Evolutionary conservation across 2,113 vertebrate genomes (phyloP).

Genomic region (Pseudorectes ferrugineus): DNA sequence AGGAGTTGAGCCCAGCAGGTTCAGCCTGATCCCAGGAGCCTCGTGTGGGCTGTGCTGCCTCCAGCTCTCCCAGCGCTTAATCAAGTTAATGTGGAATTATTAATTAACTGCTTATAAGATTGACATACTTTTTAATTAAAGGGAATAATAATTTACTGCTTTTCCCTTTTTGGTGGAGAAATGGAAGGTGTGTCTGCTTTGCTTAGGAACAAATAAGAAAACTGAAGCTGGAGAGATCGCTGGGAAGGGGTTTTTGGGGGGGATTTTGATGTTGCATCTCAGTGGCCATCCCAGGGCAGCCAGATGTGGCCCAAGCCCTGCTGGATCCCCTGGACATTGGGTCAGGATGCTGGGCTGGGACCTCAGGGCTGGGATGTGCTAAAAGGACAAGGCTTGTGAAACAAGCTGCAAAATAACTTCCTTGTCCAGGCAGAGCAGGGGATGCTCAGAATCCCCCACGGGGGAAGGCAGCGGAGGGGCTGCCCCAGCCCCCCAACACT

Average conservation of each 20-base stretch:
- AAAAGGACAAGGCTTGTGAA: background rate
- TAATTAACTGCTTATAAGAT: constrained; percentile 1
- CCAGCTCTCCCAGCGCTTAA: background rate
- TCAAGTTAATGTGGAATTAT: background rate
- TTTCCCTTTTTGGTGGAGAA: background rate
- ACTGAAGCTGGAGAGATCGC: background rate
- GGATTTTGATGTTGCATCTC: background rate
- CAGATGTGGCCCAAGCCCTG: background rate
- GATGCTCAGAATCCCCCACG: rapidly evolving
- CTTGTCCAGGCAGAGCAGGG: background rate
- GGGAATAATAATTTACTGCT: background rate
- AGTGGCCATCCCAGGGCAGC: background rate
- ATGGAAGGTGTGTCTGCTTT: background rate
- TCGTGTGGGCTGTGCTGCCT: rapidly evolving
- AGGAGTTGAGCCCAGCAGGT: background rate
- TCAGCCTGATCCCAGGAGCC: rapidly evolving
- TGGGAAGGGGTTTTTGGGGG: background rate
- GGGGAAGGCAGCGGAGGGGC: rapidly evolving
- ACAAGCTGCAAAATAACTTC: background rate
- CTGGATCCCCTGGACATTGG: background rate
- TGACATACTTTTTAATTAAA: background rate
- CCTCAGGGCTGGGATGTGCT: background rate
- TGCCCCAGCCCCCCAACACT: rapidly evolving
- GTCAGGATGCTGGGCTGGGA: background rate
- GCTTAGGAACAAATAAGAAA: background rate